Percentiles rank a stretch among this genome's conserved stretches.
Evolutionary conservation across 2,113 vertebrate genomes (phyloP).

Genomic region (Chinchilla lanigera): DNA sequence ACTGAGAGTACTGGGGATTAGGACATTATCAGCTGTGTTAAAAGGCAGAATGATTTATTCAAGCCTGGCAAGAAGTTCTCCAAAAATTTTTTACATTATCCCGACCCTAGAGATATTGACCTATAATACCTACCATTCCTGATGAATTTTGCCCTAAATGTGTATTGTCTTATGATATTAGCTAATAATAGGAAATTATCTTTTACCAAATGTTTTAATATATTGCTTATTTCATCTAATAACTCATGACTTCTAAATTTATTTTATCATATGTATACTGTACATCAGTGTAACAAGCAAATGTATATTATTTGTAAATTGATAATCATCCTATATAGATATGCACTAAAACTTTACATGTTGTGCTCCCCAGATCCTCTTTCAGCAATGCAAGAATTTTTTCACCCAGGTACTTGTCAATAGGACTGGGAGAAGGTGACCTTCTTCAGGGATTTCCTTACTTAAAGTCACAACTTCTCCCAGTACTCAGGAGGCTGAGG

Average conservation of each 20-base stretch:
- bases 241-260: not conserved
- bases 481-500: too few species aligned
- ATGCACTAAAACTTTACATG: not conserved
- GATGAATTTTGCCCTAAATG: not conserved
- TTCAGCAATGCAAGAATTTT: conserved; percentile 2
- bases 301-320: not conserved
- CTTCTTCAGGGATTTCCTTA: not conserved
- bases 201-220: conserved; percentile 6
- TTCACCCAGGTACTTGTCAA: not conserved
- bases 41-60: not conserved
- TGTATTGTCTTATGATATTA: not conserved
- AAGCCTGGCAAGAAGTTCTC: not conserved
- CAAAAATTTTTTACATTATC: not conserved
- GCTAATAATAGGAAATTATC: conserved; percentile 10
- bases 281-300: not conserved
- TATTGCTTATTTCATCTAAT: not conserved
- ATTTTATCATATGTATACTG: not conserved
- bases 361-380: not conserved
- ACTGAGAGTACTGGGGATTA: too few species aligned
- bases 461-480: not conserved
- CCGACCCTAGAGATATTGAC: not conserved
- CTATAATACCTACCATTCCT: not conserved
- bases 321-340: not conserved
- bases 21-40: not conserved
- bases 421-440: not conserved